A percentile compares a stretch with the other conserved stretches of the same genome.
Evolutionary conservation across 2,113 vertebrate genomes (phyloP).

Genomic region (Chamaetylas fuelleborni): DNA sequence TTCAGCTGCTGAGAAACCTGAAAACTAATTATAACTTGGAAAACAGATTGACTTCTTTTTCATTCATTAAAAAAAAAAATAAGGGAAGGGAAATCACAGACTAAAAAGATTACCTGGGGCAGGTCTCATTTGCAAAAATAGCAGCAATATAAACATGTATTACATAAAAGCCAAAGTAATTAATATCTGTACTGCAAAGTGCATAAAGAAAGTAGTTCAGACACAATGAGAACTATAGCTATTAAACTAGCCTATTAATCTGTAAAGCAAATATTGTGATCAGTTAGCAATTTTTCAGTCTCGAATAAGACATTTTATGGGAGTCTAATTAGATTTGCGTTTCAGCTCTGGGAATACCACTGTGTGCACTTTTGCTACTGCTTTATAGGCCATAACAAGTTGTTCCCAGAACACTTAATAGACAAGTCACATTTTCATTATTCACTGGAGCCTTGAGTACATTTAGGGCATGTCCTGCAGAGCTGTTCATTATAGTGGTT

Average conservation of each 20-base stretch:
- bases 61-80: not conserved
- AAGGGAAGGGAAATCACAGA: not conserved
- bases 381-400: slow-evolving; percentile 49
- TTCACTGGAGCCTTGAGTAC: slow-evolving; percentile 56
- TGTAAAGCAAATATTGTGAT: slow-evolving; percentile 36
- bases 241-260: slow-evolving; percentile 23
- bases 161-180: not conserved
- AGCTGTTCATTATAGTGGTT: slow-evolving; percentile 61
- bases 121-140: slow-evolving; percentile 7
- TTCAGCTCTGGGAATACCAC: slow-evolving; percentile 34
- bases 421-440: slow-evolving; percentile 61
- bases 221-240: not conserved
- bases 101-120: not conserved
- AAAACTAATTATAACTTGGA: not conserved
- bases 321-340: slow-evolving; percentile 16
- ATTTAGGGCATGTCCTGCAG: slow-evolving; percentile 34
- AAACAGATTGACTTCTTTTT: not conserved
- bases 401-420: slow-evolving; percentile 58
- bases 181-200: slow-evolving; percentile 2
- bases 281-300: slow-evolving; percentile 36
- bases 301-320: slow-evolving; percentile 18
- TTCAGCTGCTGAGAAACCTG: not conserved
- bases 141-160: not conserved
- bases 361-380: not conserved
- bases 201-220: not conserved